Percentiles rank a stretch among this genome's conserved stretches.
Conservation (phyloP, 1,140 invertebrate genomes). For the Drosophila nigromelanica region DNA sequence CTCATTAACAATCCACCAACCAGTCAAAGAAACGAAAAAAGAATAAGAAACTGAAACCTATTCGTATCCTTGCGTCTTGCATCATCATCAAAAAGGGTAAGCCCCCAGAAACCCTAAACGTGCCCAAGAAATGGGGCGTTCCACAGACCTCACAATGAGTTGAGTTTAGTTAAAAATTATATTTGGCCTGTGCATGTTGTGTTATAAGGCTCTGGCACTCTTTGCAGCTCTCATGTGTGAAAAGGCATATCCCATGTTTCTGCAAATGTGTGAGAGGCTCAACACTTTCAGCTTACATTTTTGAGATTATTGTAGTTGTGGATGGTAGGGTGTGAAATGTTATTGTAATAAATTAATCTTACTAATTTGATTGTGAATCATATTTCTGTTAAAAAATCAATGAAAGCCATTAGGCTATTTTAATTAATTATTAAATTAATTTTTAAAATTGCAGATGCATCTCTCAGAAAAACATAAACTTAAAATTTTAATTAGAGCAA, state of each 20-base stretch:
- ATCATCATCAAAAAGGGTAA: constrained; percentile 43
- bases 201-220: not conserved
- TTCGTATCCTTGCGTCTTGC: constrained; percentile 26
- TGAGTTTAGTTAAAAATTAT: not conserved
- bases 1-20: constrained; percentile 69
- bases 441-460: no score
- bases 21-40: not conserved
- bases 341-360: no score
- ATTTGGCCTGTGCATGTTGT: not conserved
- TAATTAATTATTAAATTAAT: no score
- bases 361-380: no score
- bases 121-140: constrained; percentile 36
- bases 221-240: not conserved
- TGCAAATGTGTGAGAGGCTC: constrained; percentile 29
- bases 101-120: constrained; percentile 40
- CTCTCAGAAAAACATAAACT: no score
- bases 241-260: constrained; percentile 1
- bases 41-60: constrained; percentile 10
- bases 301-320: not conserved
- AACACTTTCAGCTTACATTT: constrained; percentile 12
- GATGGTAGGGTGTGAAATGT: not conserved
- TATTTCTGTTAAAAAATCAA: no score
- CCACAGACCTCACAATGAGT: constrained; percentile 33
- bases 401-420: no score
- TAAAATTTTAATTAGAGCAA: no score